Evolutionary conservation across 2,113 vertebrate genomes (phyloP).

Genomic region (Lophius piscatorius): DNA sequence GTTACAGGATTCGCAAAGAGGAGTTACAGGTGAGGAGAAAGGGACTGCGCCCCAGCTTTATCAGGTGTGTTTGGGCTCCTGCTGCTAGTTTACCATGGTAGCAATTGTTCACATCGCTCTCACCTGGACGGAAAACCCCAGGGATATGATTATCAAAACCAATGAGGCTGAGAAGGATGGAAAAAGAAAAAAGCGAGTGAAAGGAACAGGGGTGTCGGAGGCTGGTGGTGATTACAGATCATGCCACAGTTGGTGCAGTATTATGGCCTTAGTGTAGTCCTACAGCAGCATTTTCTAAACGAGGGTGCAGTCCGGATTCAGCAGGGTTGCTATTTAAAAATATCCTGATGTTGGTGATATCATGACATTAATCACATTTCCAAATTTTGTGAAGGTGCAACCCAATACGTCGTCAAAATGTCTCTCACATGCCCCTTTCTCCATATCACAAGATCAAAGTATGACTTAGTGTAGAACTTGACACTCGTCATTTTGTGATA

Average conservation of each 20-base stretch:
- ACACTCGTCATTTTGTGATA: no score
- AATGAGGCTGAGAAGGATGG: slow-evolving; percentile 7
- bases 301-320: no score
- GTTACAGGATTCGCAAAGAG: not conserved
- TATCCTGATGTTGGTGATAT: no score
- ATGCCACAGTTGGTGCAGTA: slow-evolving; percentile 71
- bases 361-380: no score
- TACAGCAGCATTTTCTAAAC: slow-evolving; percentile 30
- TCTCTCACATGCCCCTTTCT: no score
- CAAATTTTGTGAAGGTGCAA: no score
- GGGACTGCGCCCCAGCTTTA: not conserved
- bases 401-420: no score
- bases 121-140: slow-evolving; percentile 50
- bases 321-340: no score
- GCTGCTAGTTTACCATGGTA: slow-evolving; percentile 54
- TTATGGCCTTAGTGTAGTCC: slow-evolving; percentile 60
- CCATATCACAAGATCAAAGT: no score
- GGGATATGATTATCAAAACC: slow-evolving; percentile 33
- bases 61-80: slow-evolving; percentile 54
- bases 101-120: slow-evolving; percentile 48
- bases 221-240: slow-evolving; percentile 46
- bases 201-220: slow-evolving; percentile 4
- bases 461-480: no score
- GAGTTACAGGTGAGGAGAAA: not conserved
- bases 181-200: slow-evolving; percentile 18